Conservation (phyloP, 1,140 invertebrate species). For the Drosophila ercepeae region DNA sequence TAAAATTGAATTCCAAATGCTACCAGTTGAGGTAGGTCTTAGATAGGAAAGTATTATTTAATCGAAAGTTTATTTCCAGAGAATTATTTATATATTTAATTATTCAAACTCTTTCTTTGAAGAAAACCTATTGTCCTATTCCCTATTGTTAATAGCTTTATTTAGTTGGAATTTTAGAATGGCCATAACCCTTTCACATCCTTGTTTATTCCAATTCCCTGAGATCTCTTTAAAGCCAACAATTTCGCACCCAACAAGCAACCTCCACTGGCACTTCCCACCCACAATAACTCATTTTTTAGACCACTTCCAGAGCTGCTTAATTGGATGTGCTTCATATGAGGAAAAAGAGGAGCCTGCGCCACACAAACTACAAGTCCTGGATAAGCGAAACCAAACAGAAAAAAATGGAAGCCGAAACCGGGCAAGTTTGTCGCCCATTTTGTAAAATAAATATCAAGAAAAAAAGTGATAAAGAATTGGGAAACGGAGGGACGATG, state of each 20-base stretch:
- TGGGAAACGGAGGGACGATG: conserved; percentile 6
- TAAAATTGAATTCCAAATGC: neutral
- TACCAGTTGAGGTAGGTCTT: conserved; percentile 30
- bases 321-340: conserved; percentile 76
- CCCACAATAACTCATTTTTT: conserved; percentile 57
- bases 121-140: too few relatives aligned
- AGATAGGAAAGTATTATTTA: neutral
- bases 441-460: conserved; percentile 76
- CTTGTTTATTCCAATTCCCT: conserved; percentile 27
- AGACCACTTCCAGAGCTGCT: conserved; percentile 69
- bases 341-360: conserved; percentile 37
- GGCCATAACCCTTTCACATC: conserved; percentile 12
- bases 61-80: neutral
- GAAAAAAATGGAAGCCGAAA: conserved; percentile 35
- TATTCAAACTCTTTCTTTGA: too few relatives aligned
- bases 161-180: conserved; percentile 1
- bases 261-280: neutral
- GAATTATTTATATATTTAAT: neutral
- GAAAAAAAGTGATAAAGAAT: conserved; percentile 31
- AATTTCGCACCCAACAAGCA: conserved; percentile 40
- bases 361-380: conserved; percentile 46
- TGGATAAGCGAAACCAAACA: conserved; percentile 18
- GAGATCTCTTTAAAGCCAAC: conserved; percentile 43
- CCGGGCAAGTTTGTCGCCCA: conserved; percentile 76
- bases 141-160: conserved; percentile 15